Conservation (phyloP, 2,888 invertebrate genomes). For the Cryptus viduatorius region DNA sequence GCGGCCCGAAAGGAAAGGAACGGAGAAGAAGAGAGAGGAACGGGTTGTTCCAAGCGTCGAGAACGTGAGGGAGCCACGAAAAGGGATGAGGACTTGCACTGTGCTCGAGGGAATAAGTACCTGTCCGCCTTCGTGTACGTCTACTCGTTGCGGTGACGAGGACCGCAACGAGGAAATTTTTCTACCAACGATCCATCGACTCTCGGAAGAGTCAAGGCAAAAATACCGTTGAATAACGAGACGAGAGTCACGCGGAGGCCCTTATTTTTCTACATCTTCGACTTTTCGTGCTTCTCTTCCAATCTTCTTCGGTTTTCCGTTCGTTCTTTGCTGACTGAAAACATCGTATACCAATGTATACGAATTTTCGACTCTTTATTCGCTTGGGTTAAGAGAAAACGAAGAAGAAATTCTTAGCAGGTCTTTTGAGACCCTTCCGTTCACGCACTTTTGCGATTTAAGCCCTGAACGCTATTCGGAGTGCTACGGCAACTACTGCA, state of each 20-base stretch:
- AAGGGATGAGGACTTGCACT: conserved; percentile 55
- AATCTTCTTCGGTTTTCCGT: neutral
- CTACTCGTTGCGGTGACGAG: conserved; percentile 44
- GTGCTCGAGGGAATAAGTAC: conserved; percentile 59
- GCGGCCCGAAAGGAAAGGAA: conserved; percentile 2
- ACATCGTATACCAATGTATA: conserved; percentile 8
- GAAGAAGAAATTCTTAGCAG: conserved; percentile 8
- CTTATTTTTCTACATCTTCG: conserved; percentile 51
- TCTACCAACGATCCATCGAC: conserved; percentile 54
- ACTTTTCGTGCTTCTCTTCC: conserved; percentile 19
- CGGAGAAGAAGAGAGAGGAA: conserved; percentile 12
- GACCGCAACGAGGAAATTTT: conserved; percentile 56
- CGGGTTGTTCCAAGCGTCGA: conserved; percentile 13
- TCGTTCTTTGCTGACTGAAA: neutral
- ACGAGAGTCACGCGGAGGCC: conserved; percentile 31
- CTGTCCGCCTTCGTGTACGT: conserved; percentile 61
- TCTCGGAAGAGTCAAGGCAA: conserved; percentile 44
- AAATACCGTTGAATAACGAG: conserved; percentile 29
- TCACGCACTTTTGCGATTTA: conserved; percentile 57
- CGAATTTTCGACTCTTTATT: neutral
- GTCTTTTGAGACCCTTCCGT: conserved; percentile 47
- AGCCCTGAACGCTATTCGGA: conserved; percentile 28
- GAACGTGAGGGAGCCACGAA: conserved; percentile 27
- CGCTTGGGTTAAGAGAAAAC: neutral
- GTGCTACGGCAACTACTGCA: neutral